Percentiles rank a stretch among this genome's conserved stretches.
Evolutionary conservation across 2,888 invertebrate species (phyloP).

Genomic region (Rotaria macrura): DNA sequence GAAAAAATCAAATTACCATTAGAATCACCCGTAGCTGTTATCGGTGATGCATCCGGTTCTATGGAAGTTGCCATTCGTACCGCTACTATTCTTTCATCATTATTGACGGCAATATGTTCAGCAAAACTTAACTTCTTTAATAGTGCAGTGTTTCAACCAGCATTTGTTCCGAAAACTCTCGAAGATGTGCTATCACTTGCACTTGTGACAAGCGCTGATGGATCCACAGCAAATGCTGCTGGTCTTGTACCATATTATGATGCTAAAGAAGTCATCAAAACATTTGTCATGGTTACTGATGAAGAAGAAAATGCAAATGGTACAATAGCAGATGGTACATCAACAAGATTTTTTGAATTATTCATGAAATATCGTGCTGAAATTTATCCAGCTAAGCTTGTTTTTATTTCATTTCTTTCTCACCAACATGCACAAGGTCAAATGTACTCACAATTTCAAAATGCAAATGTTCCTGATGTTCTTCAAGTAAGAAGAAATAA

Average conservation of each 20-base stretch:
- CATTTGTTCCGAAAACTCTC: slow-evolving; percentile 42
- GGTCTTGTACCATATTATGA: slow-evolving; percentile 46
- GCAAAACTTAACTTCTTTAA: slow-evolving; percentile 48
- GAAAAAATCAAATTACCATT: slow-evolving; percentile 40
- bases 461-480: slow-evolving; percentile 38
- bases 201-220: slow-evolving; percentile 39
- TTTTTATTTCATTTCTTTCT: slow-evolving; percentile 48
- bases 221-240: slow-evolving; percentile 45
- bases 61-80: slow-evolving; percentile 49
- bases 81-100: slow-evolving; percentile 46
- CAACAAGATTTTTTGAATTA: slow-evolving; percentile 40
- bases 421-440: slow-evolving; percentile 42
- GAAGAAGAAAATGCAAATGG: slow-evolving; percentile 44
- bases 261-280: slow-evolving; percentile 44
- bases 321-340: slow-evolving; percentile 7
- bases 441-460: slow-evolving; percentile 41
- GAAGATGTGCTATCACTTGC: slow-evolving; percentile 46
- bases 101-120: slow-evolving; percentile 44
- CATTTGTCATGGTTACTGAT: slow-evolving; percentile 49
- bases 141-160: slow-evolving; percentile 39
- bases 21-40: slow-evolving; percentile 47
- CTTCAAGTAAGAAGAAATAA: slow-evolving; percentile 37
- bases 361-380: slow-evolving; percentile 45
- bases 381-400: slow-evolving; percentile 45
- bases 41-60: slow-evolving; percentile 48